A percentile compares a stretch with the other conserved stretches of the same genome.
These are phyloP conservation scores for Polyodon spathula DNA, from an alignment of 2,113 vertebrate genomes.

Conservation along the genomic window DNA sequence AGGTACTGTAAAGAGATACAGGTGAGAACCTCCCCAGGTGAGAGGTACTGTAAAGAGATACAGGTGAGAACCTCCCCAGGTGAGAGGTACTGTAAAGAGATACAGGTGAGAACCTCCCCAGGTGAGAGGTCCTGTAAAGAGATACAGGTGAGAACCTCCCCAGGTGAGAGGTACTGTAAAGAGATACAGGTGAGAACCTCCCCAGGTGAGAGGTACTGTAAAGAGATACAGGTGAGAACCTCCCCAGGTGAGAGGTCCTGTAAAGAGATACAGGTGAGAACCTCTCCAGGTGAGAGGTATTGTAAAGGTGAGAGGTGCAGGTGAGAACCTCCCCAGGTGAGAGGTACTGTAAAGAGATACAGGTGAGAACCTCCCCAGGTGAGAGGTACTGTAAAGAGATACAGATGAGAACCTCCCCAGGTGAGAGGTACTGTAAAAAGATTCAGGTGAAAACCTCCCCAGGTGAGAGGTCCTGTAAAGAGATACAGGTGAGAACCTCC, in stretches of 20 bases:
- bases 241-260: not conserved
- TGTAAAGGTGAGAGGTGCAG: conserved; percentile 47
- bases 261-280: conserved; percentile 51
- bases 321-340: conserved; percentile 13
- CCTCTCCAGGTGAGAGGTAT: not conserved
- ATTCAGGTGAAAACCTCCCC: conserved; percentile 53
- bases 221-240: conserved; percentile 51
- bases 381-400: conserved; percentile 36
- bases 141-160: conserved; percentile 43
- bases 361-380: conserved; percentile 23
- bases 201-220: not conserved
- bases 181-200: conserved; percentile 46
- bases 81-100: conserved; percentile 30
- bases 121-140: conserved; percentile 19
- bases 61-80: conserved; percentile 26
- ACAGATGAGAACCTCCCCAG: conserved; percentile 31
- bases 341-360: conserved; percentile 42
- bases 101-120: conserved; percentile 36
- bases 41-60: conserved; percentile 40
- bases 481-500: conserved; percentile 44
- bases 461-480: conserved; percentile 16
- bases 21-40: conserved; percentile 20
- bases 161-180: conserved; percentile 9
- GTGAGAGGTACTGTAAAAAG: not conserved
- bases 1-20: conserved; percentile 43